phyloP scores from a whole-genome alignment of 2,797 vertebrate genomes.

The Coranthus polyacanthus region DNA sequence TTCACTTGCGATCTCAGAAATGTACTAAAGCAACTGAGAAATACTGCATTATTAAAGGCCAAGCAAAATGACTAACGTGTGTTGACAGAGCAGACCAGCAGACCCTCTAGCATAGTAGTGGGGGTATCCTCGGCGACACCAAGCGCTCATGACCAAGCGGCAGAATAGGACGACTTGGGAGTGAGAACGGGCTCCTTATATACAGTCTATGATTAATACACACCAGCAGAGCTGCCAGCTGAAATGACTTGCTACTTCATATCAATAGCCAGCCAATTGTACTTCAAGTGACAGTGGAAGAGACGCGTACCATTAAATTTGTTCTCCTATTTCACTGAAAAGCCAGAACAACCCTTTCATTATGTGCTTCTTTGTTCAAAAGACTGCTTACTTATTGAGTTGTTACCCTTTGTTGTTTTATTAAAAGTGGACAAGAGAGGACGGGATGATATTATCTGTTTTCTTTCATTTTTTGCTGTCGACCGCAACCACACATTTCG shows the following conservation, averaged over 20 bases:
- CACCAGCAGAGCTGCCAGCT: background rate
- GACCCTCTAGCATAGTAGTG: too few species aligned
- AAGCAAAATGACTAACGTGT: too few species aligned
- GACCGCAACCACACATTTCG: background rate
- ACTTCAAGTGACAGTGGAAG: background rate
- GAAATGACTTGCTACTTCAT: background rate
- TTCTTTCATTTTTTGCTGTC: background rate
- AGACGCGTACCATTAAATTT: background rate
- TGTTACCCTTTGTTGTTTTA: background rate
- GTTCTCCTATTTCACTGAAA: background rate
- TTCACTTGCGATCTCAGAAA: too few species aligned
- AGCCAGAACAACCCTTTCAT: background rate
- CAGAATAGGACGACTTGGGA: too few species aligned
- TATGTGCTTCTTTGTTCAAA: background rate
- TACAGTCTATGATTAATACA: too few species aligned
- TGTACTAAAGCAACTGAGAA: too few species aligned
- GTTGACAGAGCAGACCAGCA: too few species aligned
- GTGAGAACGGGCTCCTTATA: too few species aligned
- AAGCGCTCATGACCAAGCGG: too few species aligned
- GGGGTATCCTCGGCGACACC: too few species aligned
- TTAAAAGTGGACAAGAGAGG: background rate
- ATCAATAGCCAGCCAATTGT: background rate
- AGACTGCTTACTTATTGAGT: constrained; percentile 7
- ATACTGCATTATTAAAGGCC: too few species aligned
- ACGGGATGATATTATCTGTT: background rate